Conservation (phyloP, 1,140 invertebrate genomes). For the Brachionus angularis region DNA sequence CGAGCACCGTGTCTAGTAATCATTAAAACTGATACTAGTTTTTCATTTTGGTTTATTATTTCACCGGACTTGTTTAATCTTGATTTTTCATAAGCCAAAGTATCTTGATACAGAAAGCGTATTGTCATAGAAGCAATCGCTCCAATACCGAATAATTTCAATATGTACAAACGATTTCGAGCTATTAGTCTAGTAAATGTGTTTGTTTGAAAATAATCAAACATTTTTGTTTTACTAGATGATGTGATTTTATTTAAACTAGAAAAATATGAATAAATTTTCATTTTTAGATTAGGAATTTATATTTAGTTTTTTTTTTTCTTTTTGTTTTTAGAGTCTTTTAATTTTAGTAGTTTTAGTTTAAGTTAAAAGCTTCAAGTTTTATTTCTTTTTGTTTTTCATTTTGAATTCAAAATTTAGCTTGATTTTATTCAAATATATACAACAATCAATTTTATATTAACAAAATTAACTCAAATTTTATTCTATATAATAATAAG, state of each 20-base stretch:
- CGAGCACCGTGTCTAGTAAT: slow-evolving; percentile 39
- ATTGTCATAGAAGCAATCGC: not conserved
- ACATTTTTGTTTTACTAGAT: not conserved
- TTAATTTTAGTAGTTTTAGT: too few species aligned
- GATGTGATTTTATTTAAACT: not conserved
- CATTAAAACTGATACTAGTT: slow-evolving; percentile 20
- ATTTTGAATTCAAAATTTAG: too few species aligned
- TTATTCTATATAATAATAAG: too few species aligned
- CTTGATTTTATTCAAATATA: too few species aligned
- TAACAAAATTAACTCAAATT: too few species aligned
- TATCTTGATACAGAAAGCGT: not conserved
- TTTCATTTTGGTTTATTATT: too few species aligned
- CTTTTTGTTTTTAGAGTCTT: too few species aligned
- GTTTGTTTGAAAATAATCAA: not conserved
- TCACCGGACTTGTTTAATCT: not conserved
- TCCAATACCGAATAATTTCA: slow-evolving; percentile 5
- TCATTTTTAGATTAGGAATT: too few species aligned
- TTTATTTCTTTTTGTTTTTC: too few species aligned
- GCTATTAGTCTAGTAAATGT: not conserved
- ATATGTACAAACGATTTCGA: not conserved
- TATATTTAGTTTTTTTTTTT: too few species aligned
- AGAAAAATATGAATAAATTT: not conserved
- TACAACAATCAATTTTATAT: too few species aligned
- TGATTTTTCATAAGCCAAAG: slow-evolving; percentile 3
- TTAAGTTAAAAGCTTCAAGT: too few species aligned